Conservation (phyloP, 2,888 invertebrate species). For the Microdon myrmicae region DNA sequence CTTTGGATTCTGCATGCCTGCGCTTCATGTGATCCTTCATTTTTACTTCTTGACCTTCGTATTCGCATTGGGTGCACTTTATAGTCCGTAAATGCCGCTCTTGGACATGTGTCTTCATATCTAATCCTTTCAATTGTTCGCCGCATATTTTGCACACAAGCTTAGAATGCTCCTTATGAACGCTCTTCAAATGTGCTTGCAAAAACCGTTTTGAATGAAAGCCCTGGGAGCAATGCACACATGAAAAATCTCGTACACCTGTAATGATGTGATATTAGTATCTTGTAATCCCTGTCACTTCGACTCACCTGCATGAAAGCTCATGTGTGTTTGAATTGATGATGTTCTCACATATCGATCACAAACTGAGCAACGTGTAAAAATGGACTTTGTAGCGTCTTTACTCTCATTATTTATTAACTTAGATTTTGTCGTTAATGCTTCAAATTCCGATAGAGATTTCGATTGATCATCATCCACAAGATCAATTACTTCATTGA, state of each 20-base stretch:
- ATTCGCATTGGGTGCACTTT: constrained; percentile 41
- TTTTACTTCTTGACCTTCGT: constrained; percentile 38
- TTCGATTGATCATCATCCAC: neutral
- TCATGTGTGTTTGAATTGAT: constrained; percentile 34
- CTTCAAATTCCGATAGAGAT: no score
- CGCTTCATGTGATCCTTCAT: constrained; percentile 42
- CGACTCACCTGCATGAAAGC: constrained; percentile 34
- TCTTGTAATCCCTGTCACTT: neutral
- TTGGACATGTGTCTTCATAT: constrained; percentile 30
- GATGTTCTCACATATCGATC: constrained; percentile 11
- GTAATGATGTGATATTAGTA: no score
- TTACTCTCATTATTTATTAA: no score
- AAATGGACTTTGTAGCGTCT: constrained; percentile 13
- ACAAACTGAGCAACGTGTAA: constrained; percentile 27
- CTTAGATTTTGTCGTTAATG: no score
- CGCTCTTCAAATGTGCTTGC: constrained; percentile 22
- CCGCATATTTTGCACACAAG: constrained; percentile 42
- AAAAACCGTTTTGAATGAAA: constrained; percentile 33
- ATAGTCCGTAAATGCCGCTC: constrained; percentile 33
- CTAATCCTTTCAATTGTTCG: constrained; percentile 12
- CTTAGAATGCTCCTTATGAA: constrained; percentile 16
- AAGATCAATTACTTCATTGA: neutral
- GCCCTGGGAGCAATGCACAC: constrained; percentile 25
- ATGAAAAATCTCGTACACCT: constrained; percentile 33
- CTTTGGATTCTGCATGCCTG: constrained; percentile 34